Evolutionary conservation across 2,888 invertebrate genomes (phyloP).

Genomic region (Sminthurides aquaticus): DNA sequence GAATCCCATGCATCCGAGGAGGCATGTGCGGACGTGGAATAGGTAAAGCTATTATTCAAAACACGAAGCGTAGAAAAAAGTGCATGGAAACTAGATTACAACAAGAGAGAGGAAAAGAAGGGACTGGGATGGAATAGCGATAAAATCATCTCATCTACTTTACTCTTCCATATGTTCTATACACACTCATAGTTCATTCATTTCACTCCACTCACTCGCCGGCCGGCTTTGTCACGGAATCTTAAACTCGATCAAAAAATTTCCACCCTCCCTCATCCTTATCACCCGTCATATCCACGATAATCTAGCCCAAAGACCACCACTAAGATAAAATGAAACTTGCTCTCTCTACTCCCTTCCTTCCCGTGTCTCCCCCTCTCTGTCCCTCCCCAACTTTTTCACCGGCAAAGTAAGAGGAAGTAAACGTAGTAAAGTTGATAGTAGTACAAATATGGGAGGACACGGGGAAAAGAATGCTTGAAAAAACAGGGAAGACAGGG

Average conservation of each 20-base stretch:
- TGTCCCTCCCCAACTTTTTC: too few species aligned
- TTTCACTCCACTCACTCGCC: not conserved
- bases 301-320: too few species aligned
- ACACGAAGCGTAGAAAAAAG: not conserved
- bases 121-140: not conserved
- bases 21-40: not conserved
- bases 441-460: too few species aligned
- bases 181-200: not conserved
- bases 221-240: not conserved
- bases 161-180: not conserved
- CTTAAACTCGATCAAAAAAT: not conserved
- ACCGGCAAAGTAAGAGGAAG: too few species aligned
- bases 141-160: not conserved
- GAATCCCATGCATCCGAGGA: too few species aligned
- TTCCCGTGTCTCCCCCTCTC: too few species aligned
- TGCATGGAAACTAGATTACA: not conserved
- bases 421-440: too few species aligned
- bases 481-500: not conserved
- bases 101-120: not conserved
- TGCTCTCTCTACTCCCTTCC: too few species aligned
- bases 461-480: too few species aligned
- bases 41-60: not conserved
- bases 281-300: too few species aligned
- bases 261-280: not conserved
- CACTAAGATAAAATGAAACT: too few species aligned